Evolutionary conservation across 2,113 vertebrate genomes (phyloP).

Genomic region (Hippopotamus amphibius): DNA sequence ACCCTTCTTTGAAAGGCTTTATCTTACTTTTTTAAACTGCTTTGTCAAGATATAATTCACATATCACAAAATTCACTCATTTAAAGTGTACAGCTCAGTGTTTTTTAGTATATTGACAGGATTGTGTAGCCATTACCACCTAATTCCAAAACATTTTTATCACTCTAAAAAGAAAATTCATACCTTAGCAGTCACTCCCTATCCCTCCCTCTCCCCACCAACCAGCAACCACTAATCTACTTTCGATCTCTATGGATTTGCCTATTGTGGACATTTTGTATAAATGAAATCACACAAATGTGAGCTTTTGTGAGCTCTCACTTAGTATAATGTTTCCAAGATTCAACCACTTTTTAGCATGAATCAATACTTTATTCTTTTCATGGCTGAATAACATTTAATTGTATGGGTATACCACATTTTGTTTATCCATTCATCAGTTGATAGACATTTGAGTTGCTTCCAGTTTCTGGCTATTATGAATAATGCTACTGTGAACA

Average conservation of each 20-base stretch:
- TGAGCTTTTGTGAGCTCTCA: neutral
- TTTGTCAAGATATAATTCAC: conserved; percentile 27
- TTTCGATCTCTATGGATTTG: neutral
- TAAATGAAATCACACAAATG: conserved; percentile 40
- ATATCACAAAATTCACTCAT: neutral
- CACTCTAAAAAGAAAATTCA: neutral
- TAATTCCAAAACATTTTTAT: conserved; percentile 42
- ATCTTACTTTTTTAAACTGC: conserved; percentile 6
- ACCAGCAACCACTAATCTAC: neutral
- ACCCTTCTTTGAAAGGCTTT: conserved; percentile 50
- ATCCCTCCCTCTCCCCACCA: neutral
- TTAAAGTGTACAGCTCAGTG: neutral
- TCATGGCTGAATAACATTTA: conserved; percentile 18
- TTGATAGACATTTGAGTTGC: conserved; percentile 34
- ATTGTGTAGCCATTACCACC: neutral
- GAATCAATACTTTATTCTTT: neutral
- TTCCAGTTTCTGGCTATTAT: conserved; percentile 27
- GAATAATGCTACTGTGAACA: neutral
- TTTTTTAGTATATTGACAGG: neutral
- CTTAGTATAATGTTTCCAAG: neutral
- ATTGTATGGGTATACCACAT: neutral
- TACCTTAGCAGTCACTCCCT: neutral
- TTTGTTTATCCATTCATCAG: neutral
- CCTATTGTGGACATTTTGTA: neutral
- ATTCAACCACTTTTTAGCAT: neutral